These are phyloP conservation scores for Thaumatotibia leucotreta DNA, from an alignment of 1,140 invertebrate species.

Conservation along the genomic window DNA sequence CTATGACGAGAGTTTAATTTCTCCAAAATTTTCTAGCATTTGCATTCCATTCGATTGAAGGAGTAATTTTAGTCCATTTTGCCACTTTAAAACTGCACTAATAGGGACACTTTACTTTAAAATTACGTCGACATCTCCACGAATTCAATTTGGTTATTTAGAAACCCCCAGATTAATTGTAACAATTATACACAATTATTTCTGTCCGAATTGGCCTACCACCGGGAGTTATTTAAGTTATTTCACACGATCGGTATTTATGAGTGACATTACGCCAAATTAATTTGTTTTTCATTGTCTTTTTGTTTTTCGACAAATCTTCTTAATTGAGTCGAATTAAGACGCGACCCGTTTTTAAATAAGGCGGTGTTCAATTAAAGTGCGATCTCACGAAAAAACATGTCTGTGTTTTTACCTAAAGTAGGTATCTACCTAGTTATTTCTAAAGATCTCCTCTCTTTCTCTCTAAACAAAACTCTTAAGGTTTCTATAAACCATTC, in stretches of 20 bases:
- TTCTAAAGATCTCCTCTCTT: too few species aligned
- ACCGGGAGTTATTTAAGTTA: not conserved
- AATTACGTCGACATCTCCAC: not conserved
- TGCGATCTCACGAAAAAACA: not conserved
- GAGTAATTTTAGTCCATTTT: not conserved
- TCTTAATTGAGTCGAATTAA: not conserved
- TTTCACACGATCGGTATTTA: not conserved
- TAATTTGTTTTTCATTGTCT: slow-evolving; percentile 7
- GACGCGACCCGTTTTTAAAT: not conserved
- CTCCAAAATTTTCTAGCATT: too few species aligned
- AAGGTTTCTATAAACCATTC: too few species aligned
- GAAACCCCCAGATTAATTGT: not conserved
- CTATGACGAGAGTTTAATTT: too few species aligned
- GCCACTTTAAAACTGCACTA: not conserved
- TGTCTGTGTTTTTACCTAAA: not conserved
- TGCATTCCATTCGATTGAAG: too few species aligned
- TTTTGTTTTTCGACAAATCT: slow-evolving; percentile 2
- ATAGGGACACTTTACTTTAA: not conserved
- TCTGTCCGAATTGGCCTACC: not conserved
- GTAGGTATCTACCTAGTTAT: too few species aligned
- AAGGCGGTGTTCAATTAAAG: not conserved
- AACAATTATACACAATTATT: not conserved
- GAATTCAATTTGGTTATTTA: not conserved
- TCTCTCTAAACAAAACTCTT: not conserved
- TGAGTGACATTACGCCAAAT: not conserved